These are phyloP conservation scores for Tapera naevia DNA, from an alignment of 2,797 vertebrate species.

Conservation along the genomic window DNA sequence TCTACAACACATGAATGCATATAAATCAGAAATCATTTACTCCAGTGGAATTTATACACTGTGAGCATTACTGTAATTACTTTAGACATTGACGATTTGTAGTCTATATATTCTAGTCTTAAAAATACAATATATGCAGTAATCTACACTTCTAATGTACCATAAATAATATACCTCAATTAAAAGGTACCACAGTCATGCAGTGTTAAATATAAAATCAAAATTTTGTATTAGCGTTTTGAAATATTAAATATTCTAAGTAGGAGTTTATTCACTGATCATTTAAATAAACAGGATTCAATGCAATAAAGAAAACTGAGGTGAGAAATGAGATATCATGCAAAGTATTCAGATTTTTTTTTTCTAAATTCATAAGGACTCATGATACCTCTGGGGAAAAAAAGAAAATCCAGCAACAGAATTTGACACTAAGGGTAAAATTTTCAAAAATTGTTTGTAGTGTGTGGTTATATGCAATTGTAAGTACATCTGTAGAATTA, in stretches of 20 bases:
- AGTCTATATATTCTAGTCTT: not conserved
- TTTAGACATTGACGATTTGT: not conserved
- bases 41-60: not conserved
- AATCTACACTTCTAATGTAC: not conserved
- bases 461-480: not conserved
- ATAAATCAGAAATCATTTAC: not conserved
- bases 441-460: not conserved
- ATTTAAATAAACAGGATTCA: not conserved
- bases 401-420: not conserved
- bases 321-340: not conserved
- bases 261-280: not conserved
- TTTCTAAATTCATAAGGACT: not conserved
- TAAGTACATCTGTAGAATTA: not conserved
- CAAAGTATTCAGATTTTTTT: not conserved
- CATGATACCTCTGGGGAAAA: accelerated
- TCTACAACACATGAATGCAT: not conserved
- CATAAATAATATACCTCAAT: not conserved
- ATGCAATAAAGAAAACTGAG: not conserved
- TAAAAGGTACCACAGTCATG: not conserved
- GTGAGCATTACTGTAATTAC: not conserved
- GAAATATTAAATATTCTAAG: not conserved
- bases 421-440: not conserved
- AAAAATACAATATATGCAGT: not conserved
- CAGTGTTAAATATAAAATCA: not conserved
- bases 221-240: not conserved